Percentiles rank a stretch among this genome's conserved stretches.
phyloP scores from a whole-genome alignment of 2,888 invertebrate species.

The Mythimna ferrago region DNA sequence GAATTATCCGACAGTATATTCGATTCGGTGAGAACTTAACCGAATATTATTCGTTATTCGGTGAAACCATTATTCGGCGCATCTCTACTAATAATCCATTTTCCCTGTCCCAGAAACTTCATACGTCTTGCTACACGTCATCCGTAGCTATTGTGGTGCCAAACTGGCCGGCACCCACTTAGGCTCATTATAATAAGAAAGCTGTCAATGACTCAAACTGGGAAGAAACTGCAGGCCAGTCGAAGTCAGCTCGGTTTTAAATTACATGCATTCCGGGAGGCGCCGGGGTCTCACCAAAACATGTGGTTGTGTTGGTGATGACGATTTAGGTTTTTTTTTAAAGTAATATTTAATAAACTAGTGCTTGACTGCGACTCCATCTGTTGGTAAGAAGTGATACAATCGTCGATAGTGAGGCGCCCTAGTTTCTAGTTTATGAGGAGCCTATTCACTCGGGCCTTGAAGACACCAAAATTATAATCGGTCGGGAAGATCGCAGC shows the following conservation, averaged over 20 bases:
- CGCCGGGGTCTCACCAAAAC: conserved; percentile 60
- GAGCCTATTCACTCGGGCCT: too few species aligned
- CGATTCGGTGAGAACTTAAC: too few species aligned
- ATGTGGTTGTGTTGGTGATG: conserved; percentile 41
- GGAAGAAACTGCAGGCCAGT: conserved; percentile 64
- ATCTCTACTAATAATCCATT: conserved; percentile 8
- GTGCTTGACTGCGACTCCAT: too few species aligned
- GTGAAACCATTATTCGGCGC: too few species aligned
- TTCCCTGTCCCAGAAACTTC: conserved; percentile 9
- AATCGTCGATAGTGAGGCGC: too few species aligned
- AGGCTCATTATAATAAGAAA: conserved; percentile 75
- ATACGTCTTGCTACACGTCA: conserved; percentile 43
- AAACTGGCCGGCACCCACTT: conserved; percentile 65
- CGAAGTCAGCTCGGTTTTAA: conserved; percentile 51
- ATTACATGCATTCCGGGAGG: conserved; percentile 63
- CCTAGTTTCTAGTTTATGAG: too few species aligned
- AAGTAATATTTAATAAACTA: too few species aligned
- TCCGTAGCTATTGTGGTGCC: conserved; percentile 68
- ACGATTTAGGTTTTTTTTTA: conserved; percentile 14
- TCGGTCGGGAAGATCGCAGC: too few species aligned
- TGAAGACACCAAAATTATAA: too few species aligned
- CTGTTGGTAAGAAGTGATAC: too few species aligned
- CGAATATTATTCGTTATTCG: too few species aligned
- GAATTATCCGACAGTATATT: too few species aligned
- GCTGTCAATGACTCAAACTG: conserved; percentile 74